Evolutionary conservation across 1,140 invertebrate species (phyloP).

Genomic region (Heliothis subflexa): DNA sequence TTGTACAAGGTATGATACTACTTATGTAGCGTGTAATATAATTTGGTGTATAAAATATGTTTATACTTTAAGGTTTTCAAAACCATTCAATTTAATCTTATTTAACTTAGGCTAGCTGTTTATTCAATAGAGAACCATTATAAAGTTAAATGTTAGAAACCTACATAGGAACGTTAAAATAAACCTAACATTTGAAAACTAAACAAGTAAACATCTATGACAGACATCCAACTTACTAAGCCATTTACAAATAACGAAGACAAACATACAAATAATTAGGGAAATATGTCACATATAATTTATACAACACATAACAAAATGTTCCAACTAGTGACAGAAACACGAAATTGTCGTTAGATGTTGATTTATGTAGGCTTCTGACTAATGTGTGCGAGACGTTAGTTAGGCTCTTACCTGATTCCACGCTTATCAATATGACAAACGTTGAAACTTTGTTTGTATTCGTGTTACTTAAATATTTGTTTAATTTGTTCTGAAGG

Average conservation of each 20-base stretch:
- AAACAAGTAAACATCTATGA: too few relatives aligned
- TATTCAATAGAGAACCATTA: too few relatives aligned
- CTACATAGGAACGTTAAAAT: too few relatives aligned
- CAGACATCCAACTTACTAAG: too few relatives aligned
- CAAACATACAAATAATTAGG: constrained; percentile 24
- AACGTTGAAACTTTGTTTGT: constrained; percentile 25
- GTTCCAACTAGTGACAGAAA: constrained; percentile 38
- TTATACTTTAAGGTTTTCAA: not conserved
- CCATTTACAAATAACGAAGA: not conserved
- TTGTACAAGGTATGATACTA: not conserved
- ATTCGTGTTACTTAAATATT: constrained; percentile 10
- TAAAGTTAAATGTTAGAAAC: too few relatives aligned
- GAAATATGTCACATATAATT: constrained; percentile 7
- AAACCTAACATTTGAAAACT: too few relatives aligned
- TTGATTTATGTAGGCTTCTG: constrained; percentile 37
- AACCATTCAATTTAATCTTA: not conserved
- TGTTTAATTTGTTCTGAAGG: not conserved
- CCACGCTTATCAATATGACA: constrained; percentile 16
- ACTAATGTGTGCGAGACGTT: constrained; percentile 34
- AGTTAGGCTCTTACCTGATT: constrained; percentile 18
- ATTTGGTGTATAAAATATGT: not conserved
- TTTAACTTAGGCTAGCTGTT: not conserved
- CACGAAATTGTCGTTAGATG: constrained; percentile 45
- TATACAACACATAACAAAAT: constrained; percentile 20
- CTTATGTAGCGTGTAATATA: constrained; percentile 9